phyloP scores from a whole-genome alignment of 1,140 invertebrate genomes.

The Tetranychus urticae region DNA sequence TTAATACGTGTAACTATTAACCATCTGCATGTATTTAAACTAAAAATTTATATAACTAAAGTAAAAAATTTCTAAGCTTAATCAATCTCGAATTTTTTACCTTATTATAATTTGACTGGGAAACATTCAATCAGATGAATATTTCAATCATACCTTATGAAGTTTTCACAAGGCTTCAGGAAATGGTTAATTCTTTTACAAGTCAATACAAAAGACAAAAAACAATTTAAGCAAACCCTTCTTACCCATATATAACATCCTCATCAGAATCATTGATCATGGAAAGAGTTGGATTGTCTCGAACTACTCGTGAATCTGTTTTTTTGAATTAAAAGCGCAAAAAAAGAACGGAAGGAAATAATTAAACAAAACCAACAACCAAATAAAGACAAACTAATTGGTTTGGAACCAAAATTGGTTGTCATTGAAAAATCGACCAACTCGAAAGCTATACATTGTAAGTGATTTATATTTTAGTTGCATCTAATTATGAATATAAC shows the following conservation, averaged over 20 bases:
- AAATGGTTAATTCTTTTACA: too few relatives aligned
- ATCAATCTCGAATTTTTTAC: background rate
- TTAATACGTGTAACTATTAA: background rate
- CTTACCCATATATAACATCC: slow-evolving; percentile 65
- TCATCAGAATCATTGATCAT: slow-evolving; percentile 97
- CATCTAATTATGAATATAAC: too few relatives aligned
- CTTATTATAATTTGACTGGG: background rate
- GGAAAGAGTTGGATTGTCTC: slow-evolving; percentile 87
- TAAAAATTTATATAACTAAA: background rate
- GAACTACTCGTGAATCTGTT: slow-evolving; percentile 59
- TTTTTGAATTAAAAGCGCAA: slow-evolving; percentile 6
- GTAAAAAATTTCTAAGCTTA: background rate
- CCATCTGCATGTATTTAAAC: background rate
- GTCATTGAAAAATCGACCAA: too few relatives aligned
- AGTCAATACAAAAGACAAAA: too few relatives aligned
- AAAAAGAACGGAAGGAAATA: background rate
- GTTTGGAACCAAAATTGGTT: background rate
- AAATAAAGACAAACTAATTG: background rate
- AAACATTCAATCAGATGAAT: background rate
- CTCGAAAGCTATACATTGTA: too few relatives aligned
- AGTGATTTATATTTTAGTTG: too few relatives aligned
- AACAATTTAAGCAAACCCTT: background rate
- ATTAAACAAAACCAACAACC: background rate
- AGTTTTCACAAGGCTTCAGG: background rate
- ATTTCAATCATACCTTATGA: background rate